These are phyloP conservation scores for Brachypterus glaber DNA, from an alignment of 2,888 invertebrate species.

Conservation along the genomic window DNA sequence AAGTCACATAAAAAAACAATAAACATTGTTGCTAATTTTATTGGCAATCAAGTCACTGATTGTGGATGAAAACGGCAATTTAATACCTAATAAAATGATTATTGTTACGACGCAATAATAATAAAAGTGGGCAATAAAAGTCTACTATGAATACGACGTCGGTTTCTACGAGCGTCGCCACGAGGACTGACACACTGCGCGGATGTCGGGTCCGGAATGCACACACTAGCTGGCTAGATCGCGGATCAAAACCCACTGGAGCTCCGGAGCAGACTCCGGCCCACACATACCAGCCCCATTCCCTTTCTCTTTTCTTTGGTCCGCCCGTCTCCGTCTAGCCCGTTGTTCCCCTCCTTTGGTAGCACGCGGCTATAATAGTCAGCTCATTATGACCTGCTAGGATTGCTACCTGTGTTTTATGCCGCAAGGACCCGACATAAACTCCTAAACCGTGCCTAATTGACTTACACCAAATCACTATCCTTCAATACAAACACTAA, in stretches of 20 bases:
- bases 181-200: slow-evolving; percentile 36
- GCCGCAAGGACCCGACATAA: slow-evolving; percentile 21
- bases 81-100: slow-evolving; percentile 36
- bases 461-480: too few relatives aligned
- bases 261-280: slow-evolving; percentile 53
- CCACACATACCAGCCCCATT: slow-evolving; percentile 42
- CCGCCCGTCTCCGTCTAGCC: slow-evolving; percentile 32
- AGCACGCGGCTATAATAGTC: slow-evolving; percentile 37
- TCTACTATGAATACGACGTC: slow-evolving; percentile 22
- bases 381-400: slow-evolving; percentile 38
- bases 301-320: slow-evolving; percentile 34
- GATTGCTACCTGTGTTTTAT: slow-evolving; percentile 38
- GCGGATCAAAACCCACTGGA: slow-evolving; percentile 47
- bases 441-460: too few relatives aligned
- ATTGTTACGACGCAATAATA: slow-evolving; percentile 40
- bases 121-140: slow-evolving; percentile 35
- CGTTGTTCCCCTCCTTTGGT: slow-evolving; percentile 34
- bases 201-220: slow-evolving; percentile 42
- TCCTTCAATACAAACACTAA: too few relatives aligned
- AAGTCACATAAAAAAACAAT: slow-evolving; percentile 21
- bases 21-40: slow-evolving; percentile 20
- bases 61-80: slow-evolving; percentile 16
- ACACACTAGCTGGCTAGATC: slow-evolving; percentile 57
- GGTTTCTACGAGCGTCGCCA: slow-evolving; percentile 30
- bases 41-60: slow-evolving; percentile 17